Base-by-base conservation (phyloP, 1,140 invertebrate species). In the Andrena cerasifolii region DNA sequence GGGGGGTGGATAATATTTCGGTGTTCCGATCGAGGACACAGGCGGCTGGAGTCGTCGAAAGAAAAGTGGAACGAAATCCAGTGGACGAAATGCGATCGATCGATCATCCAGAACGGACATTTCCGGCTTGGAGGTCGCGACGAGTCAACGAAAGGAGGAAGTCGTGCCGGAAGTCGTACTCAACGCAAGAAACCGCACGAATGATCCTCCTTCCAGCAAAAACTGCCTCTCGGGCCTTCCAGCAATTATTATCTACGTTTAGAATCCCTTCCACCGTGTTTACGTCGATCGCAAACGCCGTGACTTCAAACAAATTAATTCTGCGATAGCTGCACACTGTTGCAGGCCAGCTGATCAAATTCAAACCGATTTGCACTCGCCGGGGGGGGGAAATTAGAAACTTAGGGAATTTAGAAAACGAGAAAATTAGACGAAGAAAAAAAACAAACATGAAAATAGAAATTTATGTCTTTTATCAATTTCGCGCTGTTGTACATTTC, bases 91-190 rank as follows among this genome's bases (percentile, higher is more conserved):
- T 28, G 49, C 3, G 33, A 66, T 56, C 72, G 49, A 72, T 72
- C 59, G 79, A 75, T 59, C 47, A 82, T 77, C 62, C 76, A 72
- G 75, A 80, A 85, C 49, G 61, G 40, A 21, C 49, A 77, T 81
- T 84, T 75, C 78, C 59, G 70, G 58, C 61, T 63, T 21, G 16
- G 47, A 63, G 68, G 65, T 67, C 49, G 73, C 40, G 45, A 47
- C 43, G 33, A 70, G 75, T 10, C 68, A 61, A 66, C 47, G 66
- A 63, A 67, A 65, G 63, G 59, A 77, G 79, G 65, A 63, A 79
- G 72, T 77, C 62, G 63, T 67, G 49, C 72, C 72, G 72, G 72
- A 74, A 74, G 72, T 74, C 49, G 26, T 53, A 33, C 51, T 51
- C 53, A 31, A 74, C 65, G 76, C 73, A 53, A 77, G 61, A 78